phyloP scores from a whole-genome alignment of 2,888 invertebrate genomes.

The Mongoloraphidia duomilia region DNA sequence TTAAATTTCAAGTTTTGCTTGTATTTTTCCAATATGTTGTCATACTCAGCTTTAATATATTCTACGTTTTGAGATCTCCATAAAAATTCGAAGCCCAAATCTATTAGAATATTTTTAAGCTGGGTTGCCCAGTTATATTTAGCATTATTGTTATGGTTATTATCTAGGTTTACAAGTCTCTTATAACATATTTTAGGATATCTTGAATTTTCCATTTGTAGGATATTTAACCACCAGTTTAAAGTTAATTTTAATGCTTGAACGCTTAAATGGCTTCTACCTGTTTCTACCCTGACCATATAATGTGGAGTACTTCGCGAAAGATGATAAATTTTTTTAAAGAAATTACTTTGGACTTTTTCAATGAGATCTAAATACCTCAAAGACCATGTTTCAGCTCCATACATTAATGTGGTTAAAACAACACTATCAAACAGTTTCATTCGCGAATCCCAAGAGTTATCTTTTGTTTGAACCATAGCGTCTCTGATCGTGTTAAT shows the following conservation, averaged over 20 bases:
- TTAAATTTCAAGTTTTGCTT: no score
- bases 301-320: background rate
- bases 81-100: no score
- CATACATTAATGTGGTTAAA: background rate
- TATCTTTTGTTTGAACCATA: background rate
- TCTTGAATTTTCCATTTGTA: no score
- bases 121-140: no score
- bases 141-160: no score
- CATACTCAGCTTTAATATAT: no score
- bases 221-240: background rate
- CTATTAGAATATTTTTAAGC: no score
- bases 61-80: no score
- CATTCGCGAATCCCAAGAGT: background rate
- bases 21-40: no score
- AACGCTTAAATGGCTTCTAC: background rate
- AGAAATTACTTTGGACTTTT: background rate
- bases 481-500: background rate
- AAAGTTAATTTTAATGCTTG: background rate
- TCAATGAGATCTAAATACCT: background rate
- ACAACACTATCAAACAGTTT: background rate
- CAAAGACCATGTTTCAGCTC: background rate
- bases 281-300: background rate
- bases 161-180: no score
- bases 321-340: background rate
- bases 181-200: no score